Evolutionary conservation across 1,140 invertebrate species (phyloP).

Genomic region (Aphaenogaster ashmeadi): DNA sequence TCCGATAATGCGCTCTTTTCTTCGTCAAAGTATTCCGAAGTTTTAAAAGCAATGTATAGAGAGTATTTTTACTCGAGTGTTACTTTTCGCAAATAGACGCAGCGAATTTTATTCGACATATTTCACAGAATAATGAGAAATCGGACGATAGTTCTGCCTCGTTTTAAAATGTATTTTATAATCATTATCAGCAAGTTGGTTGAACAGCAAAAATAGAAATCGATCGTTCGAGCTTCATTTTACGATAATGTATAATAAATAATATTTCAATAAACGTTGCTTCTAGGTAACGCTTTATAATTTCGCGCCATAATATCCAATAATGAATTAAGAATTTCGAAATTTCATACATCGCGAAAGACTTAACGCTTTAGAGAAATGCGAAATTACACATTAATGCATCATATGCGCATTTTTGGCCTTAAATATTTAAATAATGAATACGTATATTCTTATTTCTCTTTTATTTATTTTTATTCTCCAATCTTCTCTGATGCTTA

Average conservation of each 20-base stretch:
- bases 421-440: neutral
- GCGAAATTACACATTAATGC: neutral
- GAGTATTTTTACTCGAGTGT: conserved; percentile 38
- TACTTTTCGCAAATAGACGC: conserved; percentile 25
- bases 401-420: neutral
- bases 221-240: neutral
- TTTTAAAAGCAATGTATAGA: conserved; percentile 55
- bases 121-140: conserved; percentile 2
- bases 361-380: neutral
- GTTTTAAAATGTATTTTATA: neutral
- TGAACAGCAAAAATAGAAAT: neutral
- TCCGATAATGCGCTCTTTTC: conserved; percentile 57
- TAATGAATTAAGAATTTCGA: neutral
- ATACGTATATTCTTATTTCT: neutral
- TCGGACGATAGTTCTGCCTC: neutral
- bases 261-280: neutral
- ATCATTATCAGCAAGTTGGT: neutral
- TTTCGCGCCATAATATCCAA: neutral
- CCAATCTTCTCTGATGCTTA: neutral
- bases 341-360: neutral
- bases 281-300: neutral
- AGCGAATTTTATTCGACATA: conserved; percentile 8
- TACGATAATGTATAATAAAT: neutral
- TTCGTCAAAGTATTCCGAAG: conserved; percentile 56
- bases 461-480: neutral